Percentiles rank a stretch among this genome's conserved stretches.
Conservation (phyloP, 1,140 invertebrate species). For the Drosophila varians region DNA sequence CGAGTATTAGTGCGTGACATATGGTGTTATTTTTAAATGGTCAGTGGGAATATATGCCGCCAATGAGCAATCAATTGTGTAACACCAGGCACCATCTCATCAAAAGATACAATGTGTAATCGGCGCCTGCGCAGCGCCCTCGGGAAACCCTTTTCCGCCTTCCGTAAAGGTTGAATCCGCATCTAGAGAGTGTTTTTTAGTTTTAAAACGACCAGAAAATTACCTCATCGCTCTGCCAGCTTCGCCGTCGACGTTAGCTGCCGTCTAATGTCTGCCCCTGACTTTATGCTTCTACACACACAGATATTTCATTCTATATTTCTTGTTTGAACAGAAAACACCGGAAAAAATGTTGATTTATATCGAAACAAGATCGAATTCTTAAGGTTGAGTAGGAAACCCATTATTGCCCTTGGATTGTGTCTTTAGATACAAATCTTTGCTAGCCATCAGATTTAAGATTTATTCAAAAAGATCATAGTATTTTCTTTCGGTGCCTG, state of each 20-base stretch:
- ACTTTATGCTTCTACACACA: constrained; percentile 57
- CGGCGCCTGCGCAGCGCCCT: constrained; percentile 53
- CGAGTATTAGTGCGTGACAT: constrained; percentile 70
- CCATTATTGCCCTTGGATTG: background rate
- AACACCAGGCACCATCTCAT: constrained; percentile 32
- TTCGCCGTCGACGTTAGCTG: constrained; percentile 46
- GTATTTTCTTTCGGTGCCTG: background rate
- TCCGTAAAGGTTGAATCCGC: constrained; percentile 7
- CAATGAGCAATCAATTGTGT: constrained; percentile 66
- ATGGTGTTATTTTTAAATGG: constrained; percentile 67
- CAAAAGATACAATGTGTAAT: constrained; percentile 7
- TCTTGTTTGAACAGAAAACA: constrained; percentile 48
- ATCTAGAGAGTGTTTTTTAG: constrained; percentile 8
- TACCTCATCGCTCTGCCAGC: constrained; percentile 74
- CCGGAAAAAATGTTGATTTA: background rate
- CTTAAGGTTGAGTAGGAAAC: background rate
- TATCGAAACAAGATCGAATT: background rate
- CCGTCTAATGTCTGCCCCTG: constrained; percentile 71
- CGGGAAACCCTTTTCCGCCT: constrained; percentile 33
- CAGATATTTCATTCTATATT: constrained; percentile 56
- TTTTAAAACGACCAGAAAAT: constrained; percentile 61
- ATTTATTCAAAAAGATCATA: background rate
- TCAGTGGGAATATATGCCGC: constrained; percentile 30
- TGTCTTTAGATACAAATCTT: background rate
- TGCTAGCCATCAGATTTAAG: too few relatives aligned